Evolutionary conservation across 2,797 vertebrate genomes (phyloP).

Genomic region (Kryptolebias ocellatus): DNA sequence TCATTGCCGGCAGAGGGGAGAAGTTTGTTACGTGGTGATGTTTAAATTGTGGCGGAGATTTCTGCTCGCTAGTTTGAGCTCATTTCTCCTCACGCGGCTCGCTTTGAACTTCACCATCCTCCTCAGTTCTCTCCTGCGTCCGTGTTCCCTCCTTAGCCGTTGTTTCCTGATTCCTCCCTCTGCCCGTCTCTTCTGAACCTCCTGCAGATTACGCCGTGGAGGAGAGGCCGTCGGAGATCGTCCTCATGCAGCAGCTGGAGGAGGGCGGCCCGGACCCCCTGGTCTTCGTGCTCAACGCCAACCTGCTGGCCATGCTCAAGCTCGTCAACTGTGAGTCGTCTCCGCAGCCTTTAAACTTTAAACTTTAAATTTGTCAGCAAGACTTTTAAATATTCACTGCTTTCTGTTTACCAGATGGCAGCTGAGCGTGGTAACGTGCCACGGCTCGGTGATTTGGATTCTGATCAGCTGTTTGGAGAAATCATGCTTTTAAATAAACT

Average conservation of each 20-base stretch:
- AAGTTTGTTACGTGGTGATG: slow-evolving; percentile 13
- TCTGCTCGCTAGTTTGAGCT: background rate
- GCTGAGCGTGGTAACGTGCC: too few relatives aligned
- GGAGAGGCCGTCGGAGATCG: slow-evolving; percentile 93
- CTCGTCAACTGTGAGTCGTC: slow-evolving; percentile 95
- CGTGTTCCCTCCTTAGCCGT: slow-evolving; percentile 6
- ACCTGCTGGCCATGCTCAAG: slow-evolving; percentile 98
- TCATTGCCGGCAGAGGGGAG: slow-evolving; percentile 29
- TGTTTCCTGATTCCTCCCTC: slow-evolving; percentile 23
- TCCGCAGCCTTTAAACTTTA: background rate
- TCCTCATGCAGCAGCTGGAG: slow-evolving; percentile 96
- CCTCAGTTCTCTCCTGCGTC: slow-evolving; percentile 22
- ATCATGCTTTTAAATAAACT: too few relatives aligned
- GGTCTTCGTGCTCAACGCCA: slow-evolving; percentile 99
- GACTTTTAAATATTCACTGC: too few relatives aligned
- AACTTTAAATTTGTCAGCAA: too few relatives aligned
- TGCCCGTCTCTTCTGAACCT: background rate
- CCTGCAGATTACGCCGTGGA: slow-evolving; percentile 94
- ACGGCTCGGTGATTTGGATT: too few relatives aligned
- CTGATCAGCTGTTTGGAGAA: too few relatives aligned
- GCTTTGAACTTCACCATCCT: slow-evolving; percentile 22
- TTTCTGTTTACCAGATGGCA: too few relatives aligned
- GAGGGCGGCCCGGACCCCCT: slow-evolving; percentile 94
- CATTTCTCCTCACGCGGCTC: slow-evolving; percentile 10
- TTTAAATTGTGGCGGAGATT: slow-evolving; percentile 5